Base-by-base conservation (phyloP, 2,113 vertebrate genomes). In the Pteropus alecto region DNA sequence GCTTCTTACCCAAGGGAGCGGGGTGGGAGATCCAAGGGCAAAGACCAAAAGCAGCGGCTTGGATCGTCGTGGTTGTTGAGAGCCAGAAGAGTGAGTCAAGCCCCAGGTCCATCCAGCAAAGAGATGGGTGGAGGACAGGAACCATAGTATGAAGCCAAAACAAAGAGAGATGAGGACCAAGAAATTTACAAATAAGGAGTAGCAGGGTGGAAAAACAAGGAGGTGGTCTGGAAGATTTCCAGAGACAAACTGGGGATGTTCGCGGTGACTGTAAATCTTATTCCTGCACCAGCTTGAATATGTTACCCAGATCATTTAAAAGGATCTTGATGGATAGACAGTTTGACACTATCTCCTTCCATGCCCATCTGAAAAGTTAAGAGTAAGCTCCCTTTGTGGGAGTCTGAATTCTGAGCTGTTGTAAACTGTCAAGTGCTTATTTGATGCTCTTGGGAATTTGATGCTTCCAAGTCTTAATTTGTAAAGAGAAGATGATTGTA, bases 31-130 rank as follows among this genome's bases (percentile, higher is more conserved):
- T 33, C 0, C 2, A 60, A 83, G 58, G 58, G 79, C 68, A 60
- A 30, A 95, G 33, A 68, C 87, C 63, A 9, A 90, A 84, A 81
- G 73, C 87, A 48, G 30, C 10, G n/a, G 51, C 83, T 13, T 92
- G 94, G 83, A 83, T 67, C 21, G 0, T 2, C 2, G 11, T 30
- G 77, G 56, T 6, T 54, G 65, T 2, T 28, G 54, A 73, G 58
- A 93, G 83, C 88, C 73, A 86, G 90, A 71, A 77, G 78, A 63
- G 26, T 73, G 87, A 96, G 93, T 90, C 90, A 87, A 67, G 63
- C 43, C 90, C 46, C 38, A 35, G 18, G 74, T 71, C 33, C 63
- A 35, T 74, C 68, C 73, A 77, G 63, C 87, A 87, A 26, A 83
- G 81, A 68, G 9, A 10, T 18, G 76, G 81, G 87, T 28, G 94